Conservation (phyloP, 2,888 invertebrate genomes). For the Drosophila leonis region DNA sequence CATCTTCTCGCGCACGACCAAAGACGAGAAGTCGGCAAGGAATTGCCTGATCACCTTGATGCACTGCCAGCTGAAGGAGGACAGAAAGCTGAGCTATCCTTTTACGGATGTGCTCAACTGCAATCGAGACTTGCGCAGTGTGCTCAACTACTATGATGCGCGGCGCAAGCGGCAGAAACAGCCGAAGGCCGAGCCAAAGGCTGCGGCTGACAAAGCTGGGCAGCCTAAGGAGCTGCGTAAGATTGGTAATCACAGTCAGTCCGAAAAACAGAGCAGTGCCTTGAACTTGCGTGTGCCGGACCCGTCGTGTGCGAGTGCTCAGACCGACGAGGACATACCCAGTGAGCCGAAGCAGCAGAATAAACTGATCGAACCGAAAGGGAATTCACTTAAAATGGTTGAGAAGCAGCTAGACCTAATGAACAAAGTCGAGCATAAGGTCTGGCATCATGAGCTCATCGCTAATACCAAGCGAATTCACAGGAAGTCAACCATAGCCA, state of each 20-base stretch:
- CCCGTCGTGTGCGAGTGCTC: slow-evolving; percentile 2
- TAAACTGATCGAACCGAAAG: too few species aligned
- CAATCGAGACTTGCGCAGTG: slow-evolving; percentile 13
- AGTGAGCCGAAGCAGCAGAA: too few species aligned
- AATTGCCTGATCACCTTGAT: slow-evolving; percentile 24
- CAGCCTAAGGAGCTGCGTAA: background rate
- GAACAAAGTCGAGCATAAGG: background rate
- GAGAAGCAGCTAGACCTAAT: background rate
- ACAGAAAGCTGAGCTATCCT: slow-evolving; percentile 2
- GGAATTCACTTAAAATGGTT: too few species aligned
- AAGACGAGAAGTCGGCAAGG: slow-evolving; percentile 32
- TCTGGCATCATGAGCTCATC: background rate
- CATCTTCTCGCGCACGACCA: slow-evolving; percentile 8
- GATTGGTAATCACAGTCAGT: rapidly evolving
- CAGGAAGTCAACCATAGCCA: rapidly evolving
- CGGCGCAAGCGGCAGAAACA: background rate
- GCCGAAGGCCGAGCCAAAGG: background rate
- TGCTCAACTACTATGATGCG: background rate
- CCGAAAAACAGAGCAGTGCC: background rate
- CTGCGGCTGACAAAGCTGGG: too few species aligned
- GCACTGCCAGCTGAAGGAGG: slow-evolving; percentile 17
- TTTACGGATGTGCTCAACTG: slow-evolving; percentile 13
- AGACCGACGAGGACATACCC: rapidly evolving
- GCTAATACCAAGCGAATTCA: background rate
- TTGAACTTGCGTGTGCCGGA: slow-evolving; percentile 18